Conservation (phyloP, 1,140 invertebrate genomes). For the Drosophila virilis region DNA sequence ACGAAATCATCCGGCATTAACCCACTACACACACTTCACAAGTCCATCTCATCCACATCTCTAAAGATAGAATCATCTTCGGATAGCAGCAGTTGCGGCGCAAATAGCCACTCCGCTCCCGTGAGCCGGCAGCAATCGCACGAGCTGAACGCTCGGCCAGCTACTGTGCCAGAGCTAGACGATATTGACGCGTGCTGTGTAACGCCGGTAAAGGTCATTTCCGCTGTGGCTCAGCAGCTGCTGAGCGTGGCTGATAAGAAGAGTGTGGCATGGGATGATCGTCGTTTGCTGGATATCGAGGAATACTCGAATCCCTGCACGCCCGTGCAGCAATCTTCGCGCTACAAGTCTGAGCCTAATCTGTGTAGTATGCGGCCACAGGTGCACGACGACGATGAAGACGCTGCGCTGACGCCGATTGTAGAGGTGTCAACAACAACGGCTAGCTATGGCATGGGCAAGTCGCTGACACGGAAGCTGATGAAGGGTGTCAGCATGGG, state of each 20-base stretch:
- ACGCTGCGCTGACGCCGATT: conserved; percentile 64
- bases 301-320: conserved; percentile 77
- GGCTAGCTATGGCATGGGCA: conserved; percentile 49
- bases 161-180: conserved; percentile 50
- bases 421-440: conserved; percentile 49
- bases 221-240: conserved; percentile 66
- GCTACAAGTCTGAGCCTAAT: conserved; percentile 83
- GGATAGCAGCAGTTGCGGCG: conserved; percentile 56
- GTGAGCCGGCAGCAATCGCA: conserved; percentile 74
- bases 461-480: conserved; percentile 75
- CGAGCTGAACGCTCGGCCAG: conserved; percentile 28
- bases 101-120: conserved; percentile 61
- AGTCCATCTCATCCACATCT: conserved; percentile 81
- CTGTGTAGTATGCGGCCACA: conserved; percentile 65
- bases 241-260: conserved; percentile 62
- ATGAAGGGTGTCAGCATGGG: conserved; percentile 84
- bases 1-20: conserved; percentile 58
- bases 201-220: conserved; percentile 70
- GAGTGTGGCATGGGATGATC: conserved; percentile 74
- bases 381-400: conserved; percentile 46
- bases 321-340: conserved; percentile 70
- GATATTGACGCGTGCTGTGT: conserved; percentile 63
- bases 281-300: conserved; percentile 67
- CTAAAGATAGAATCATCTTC: conserved; percentile 65
- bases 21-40: conserved; percentile 67